A percentile compares a stretch with the other conserved stretches of the same genome.
These are phyloP conservation scores for Diplolepis rosae DNA, from an alignment of 2,888 invertebrate species.

Conservation along the genomic window DNA sequence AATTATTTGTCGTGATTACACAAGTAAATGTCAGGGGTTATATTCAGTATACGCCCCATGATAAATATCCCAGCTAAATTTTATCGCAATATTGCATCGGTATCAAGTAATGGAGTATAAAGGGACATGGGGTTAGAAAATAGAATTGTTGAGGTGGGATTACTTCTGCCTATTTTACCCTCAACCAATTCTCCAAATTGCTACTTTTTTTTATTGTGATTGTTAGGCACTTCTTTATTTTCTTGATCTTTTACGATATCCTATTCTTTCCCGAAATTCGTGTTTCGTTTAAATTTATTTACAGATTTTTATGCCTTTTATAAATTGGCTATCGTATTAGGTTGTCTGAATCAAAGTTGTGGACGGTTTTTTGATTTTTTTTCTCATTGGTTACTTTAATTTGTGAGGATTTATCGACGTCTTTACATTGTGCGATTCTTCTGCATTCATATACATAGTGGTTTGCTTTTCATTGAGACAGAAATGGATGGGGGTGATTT, in stretches of 20 bases:
- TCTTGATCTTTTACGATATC: background rate
- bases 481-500: too few species aligned
- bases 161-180: conserved; percentile 26
- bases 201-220: conserved; percentile 4
- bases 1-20: conserved; percentile 14
- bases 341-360: too few species aligned
- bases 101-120: conserved; percentile 25
- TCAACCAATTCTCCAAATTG: background rate
- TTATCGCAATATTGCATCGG: conserved; percentile 34
- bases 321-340: too few species aligned
- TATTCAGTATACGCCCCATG: background rate
- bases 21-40: background rate
- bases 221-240: background rate
- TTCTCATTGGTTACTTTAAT: too few species aligned
- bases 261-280: background rate
- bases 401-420: too few species aligned
- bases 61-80: conserved; percentile 16
- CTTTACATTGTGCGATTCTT: too few species aligned
- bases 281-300: background rate
- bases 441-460: too few species aligned
- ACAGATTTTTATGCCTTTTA: too few species aligned
- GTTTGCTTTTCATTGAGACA: too few species aligned
- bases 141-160: conserved; percentile 33
- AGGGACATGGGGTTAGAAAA: conserved; percentile 34
- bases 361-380: too few species aligned